Percentiles rank a stretch among this genome's conserved stretches.
phyloP scores from a whole-genome alignment of 2,113 vertebrate genomes.

The Gobio gobio region DNA sequence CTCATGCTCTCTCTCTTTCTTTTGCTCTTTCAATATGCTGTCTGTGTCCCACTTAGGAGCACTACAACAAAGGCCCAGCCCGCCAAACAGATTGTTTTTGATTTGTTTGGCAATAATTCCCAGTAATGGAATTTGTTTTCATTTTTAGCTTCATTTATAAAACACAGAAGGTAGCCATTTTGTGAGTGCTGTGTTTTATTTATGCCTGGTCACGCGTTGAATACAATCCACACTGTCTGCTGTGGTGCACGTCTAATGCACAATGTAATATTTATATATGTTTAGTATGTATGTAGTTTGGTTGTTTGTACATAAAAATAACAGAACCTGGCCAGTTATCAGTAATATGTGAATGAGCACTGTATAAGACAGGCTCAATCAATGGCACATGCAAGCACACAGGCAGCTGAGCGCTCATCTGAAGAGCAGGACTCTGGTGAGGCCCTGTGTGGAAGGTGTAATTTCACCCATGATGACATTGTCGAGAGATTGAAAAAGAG shows the following conservation, averaged over 20 bases:
- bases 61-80: slow-evolving; percentile 29
- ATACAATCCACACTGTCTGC: neutral
- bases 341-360: neutral
- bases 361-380: neutral
- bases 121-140: slow-evolving; percentile 59
- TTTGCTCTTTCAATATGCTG: neutral
- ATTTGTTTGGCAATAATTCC: slow-evolving; percentile 55
- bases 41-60: slow-evolving; percentile 35
- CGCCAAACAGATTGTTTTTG: slow-evolving; percentile 48
- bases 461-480: slow-evolving; percentile 67
- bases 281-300: neutral
- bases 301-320: neutral
- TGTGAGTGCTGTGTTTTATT: slow-evolving; percentile 22
- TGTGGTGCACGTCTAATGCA: neutral
- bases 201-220: neutral
- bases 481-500: slow-evolving; percentile 59
- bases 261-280: neutral
- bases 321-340: neutral
- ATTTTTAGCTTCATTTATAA: slow-evolving; percentile 61
- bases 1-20: neutral
- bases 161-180: slow-evolving; percentile 52
- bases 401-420: neutral
- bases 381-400: neutral
- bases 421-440: neutral
- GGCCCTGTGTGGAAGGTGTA: slow-evolving; percentile 55